Evolutionary conservation across 2,797 vertebrate species (phyloP), one percentile per base, ranked within the genome.

Genomic region (Coilia nasus): DNA sequence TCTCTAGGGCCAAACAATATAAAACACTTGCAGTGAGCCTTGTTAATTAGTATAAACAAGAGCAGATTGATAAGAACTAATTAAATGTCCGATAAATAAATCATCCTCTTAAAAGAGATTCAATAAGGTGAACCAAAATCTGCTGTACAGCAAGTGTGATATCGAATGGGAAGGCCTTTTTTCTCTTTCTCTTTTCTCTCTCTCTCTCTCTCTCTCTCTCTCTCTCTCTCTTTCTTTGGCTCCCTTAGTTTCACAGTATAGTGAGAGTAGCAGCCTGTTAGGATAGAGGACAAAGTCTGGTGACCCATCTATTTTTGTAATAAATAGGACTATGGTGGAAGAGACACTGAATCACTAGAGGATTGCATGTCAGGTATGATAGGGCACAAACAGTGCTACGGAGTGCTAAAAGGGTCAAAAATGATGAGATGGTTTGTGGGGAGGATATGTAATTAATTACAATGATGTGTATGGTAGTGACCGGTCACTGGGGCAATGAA

Each of bases 271-370:
- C 46, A 75, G 28, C 44, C 86, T 83, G 86, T 62, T 47, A 71
- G 82, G 87, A 82, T 75, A 60, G 83, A 91, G 88, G 85, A 90
- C 88, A 90, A 87, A 89, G 87, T 93, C 91, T 90, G 41, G 86
- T 82, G 71, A 92, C 90, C 89, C 85, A 56, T 92, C 89, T 88
- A 88, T 93, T 89, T 90, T 90, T 91, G 84, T 83, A 82, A 87
- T 91, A 91, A 91, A 83, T 89, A 91, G 89, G 90, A 35, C 71
- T 91, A 87, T 87, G 28, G 85, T 90, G 89, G 88, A 86, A 82
- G 86, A 82, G 88, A 89, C 89, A 90, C 88, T 86, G 88, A 90
- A 87, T 84, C 91, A 83, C 89, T 15, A 47, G 89, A 92, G 91
- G 91, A 89, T 78, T 31, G 71, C 35, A 78, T 78, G 71, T 78